Evolutionary conservation across 2,113 vertebrate genomes (phyloP), one percentile per base, ranked within the genome.

Genomic region (Daubentonia madagascariensis): DNA sequence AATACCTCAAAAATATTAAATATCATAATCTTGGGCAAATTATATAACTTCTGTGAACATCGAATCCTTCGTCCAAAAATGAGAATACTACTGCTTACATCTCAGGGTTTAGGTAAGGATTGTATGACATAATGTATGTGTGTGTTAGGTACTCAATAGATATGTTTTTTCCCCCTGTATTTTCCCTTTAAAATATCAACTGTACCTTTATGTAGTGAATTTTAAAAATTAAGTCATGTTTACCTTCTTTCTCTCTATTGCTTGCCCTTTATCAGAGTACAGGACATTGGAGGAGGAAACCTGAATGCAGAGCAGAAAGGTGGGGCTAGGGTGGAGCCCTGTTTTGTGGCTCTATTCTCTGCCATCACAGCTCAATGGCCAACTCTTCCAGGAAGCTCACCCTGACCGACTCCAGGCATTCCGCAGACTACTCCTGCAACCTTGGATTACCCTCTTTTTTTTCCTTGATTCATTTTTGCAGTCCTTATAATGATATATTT

Each of bases 51-150:
- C 48, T 52, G 5, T 84, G n/a, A 90, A 32, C 11, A 35, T 94
- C 16, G 23, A 73, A 54, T 83, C 9, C 52, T 95, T 93, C 88
- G 43, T 65, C 9, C 17, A 25, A 84, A 70, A 85, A 54, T 65
- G n/a, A 91, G 50, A 95, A 90, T 35, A 93, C 9, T 23, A 65
- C 13, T 35, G 76, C 18, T 91, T 84, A 45, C 0, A 81, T 59
- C n/a, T 85, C 32, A 37, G 59, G n/a, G 76, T 54, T 93, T 94
- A 63, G 65, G 14, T 79, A 43, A 95, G 63, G n/a, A 61, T 8
- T 40, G 7, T 63, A n/a, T 75, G 20, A 50, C 28, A 22, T 61
- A 50, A 48, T 20, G 10, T 76, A 40, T 7, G 1, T 37, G 18
- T 73, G 9, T 75, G 32, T 84, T 52, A 92, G 3, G 12, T 45